Conservation (phyloP, 23 tunicate genomes). For the Botrylloides violaceus region DNA sequence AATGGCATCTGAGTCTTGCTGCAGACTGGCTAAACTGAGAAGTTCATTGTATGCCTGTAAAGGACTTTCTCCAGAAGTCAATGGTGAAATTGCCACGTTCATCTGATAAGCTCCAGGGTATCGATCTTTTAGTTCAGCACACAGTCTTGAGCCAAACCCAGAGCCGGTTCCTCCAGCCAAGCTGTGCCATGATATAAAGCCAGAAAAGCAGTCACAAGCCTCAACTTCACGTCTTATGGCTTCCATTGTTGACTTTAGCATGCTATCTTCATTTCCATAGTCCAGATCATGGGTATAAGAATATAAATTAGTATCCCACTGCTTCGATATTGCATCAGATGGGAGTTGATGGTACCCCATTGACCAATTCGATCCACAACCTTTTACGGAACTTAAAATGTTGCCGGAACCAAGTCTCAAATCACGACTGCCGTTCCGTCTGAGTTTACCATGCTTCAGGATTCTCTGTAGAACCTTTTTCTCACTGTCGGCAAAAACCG, state of each 20-base stretch:
- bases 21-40: slow-evolving; percentile 45
- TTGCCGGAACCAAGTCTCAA: slow-evolving; percentile 33
- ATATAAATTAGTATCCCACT: slow-evolving; percentile 27
- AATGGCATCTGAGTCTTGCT: slow-evolving; percentile 63
- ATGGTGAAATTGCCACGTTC: slow-evolving; percentile 33
- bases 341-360: slow-evolving; percentile 53
- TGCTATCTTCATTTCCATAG: slow-evolving; percentile 36
- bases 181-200: slow-evolving; percentile 58
- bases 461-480: slow-evolving; percentile 58
- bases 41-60: slow-evolving; percentile 81
- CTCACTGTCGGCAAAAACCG: slow-evolving; percentile 69
- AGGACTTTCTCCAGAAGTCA: slow-evolving; percentile 65
- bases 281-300: slow-evolving; percentile 29
- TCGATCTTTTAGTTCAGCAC: slow-evolving; percentile 44
- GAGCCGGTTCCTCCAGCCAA: slow-evolving; percentile 89
- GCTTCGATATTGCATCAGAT: slow-evolving; percentile 17
- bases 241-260: slow-evolving; percentile 54
- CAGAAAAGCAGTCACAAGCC: slow-evolving; percentile 76
- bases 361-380: slow-evolving; percentile 93
- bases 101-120: slow-evolving; percentile 77
- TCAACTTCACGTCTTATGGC: slow-evolving; percentile 63
- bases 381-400: slow-evolving; percentile 40
- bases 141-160: slow-evolving; percentile 71
- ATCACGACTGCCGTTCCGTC: neutral
- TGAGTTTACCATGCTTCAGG: slow-evolving; percentile 12